Base-by-base conservation (phyloP, 1,140 invertebrate genomes). In the Drosophila rhopaloa region DNA sequence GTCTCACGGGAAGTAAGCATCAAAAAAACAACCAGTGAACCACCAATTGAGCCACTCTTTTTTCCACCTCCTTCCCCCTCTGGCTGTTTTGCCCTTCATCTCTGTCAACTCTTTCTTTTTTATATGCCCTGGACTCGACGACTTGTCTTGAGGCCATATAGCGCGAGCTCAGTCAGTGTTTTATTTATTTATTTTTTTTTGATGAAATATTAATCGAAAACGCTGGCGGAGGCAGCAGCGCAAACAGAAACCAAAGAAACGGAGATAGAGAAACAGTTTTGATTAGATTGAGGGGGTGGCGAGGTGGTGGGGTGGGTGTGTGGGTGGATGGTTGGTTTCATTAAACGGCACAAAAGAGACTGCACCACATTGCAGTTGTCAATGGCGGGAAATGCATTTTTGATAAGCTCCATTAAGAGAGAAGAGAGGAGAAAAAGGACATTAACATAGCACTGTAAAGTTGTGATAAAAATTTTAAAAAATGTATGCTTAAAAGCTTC, bases 131-230 rank as follows among this genome's bases (percentile, higher is more conserved):
- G 60, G 35, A 66, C 37, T 47, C 46, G 37, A 14, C 55, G 35
- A 57, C 37, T 56, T 57, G 67, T 57, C 67, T 71, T 58, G 37
- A 41, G 66, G 68, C 65, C 44, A 71, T 71, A 11, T 51, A 48
- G 6, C n/a, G 24, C 13, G 47, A 11, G 13, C 47, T 14, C 37
- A 38, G 37, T 38, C 13, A 14, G 24, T 27, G 44, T 60, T 70
- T 37, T 5, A 4, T 32, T 4, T 50, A 9, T 8, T 40, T 44
- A 37, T 48, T 41, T 71, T 66, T 66, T 78, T 79, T 73, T 79
- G 76, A 79, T 79, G 62, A 79, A 79, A 79, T 79, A 79, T 79
- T 79, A 56, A 79, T 79, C 74, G 46, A 75, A 53, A 61, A 40
- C 51, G 59, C 59, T 62, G 43, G 71, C 43, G 67, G 67, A 32